Conservation (phyloP, 2,888 invertebrate genomes). For the Pachycephus smyrnensis region DNA sequence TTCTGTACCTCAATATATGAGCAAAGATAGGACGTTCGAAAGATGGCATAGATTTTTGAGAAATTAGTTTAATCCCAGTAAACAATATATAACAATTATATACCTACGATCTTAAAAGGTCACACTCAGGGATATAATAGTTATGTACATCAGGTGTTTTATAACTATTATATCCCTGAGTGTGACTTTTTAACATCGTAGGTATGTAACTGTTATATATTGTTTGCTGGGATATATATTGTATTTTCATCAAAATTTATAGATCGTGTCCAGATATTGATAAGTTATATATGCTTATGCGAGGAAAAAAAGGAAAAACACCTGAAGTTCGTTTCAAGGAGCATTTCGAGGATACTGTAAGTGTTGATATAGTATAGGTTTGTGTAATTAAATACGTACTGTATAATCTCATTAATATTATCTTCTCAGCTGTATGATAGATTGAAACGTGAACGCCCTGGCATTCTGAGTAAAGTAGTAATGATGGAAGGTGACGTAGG, state of each 20-base stretch:
- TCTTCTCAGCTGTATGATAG: conserved; percentile 68
- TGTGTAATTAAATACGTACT: background rate
- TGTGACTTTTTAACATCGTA: no score
- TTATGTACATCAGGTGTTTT: no score
- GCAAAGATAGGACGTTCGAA: background rate
- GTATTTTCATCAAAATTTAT: conserved; percentile 17
- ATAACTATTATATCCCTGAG: no score
- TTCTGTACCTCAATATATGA: background rate
- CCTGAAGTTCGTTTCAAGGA: conserved; percentile 54
- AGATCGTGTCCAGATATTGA: conserved; percentile 59
- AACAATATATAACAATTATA: no score
- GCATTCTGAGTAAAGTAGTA: conserved; percentile 70
- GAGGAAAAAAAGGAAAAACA: conserved; percentile 61
- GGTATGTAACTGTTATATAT: no score
- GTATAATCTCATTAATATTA: conserved; percentile 4
- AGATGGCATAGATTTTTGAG: background rate
- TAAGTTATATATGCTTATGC: conserved; percentile 58
- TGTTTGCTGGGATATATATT: no score
- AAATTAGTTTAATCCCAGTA: background rate
- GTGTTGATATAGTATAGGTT: conserved; percentile 26
- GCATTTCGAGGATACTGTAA: conserved; percentile 59
- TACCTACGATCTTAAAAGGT: no score
- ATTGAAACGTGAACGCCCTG: conserved; percentile 67
- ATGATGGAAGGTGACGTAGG: conserved; percentile 71
- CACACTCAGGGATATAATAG: no score